Conservation (phyloP, 2,797 vertebrate species). For the Oreortyx pictus region DNA sequence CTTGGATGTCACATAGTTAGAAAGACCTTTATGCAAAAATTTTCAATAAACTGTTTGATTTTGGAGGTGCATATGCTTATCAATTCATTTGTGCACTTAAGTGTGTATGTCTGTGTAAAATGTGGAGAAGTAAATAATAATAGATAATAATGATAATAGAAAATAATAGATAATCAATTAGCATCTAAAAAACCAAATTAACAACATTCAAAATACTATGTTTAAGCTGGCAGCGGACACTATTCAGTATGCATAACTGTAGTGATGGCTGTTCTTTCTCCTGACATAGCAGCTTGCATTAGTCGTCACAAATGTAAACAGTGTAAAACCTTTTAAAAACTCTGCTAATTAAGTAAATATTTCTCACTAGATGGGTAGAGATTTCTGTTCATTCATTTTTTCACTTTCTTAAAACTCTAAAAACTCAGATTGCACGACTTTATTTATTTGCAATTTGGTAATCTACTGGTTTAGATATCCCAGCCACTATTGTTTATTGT, state of each 20-base stretch:
- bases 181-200: neutral
- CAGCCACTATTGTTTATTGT: neutral
- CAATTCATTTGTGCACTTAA: neutral
- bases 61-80: neutral
- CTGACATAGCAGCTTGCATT: neutral
- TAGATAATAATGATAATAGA: too few relatives aligned
- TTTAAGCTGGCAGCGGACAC: neutral
- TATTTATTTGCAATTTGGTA: neutral
- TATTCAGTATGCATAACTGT: neutral
- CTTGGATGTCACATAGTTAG: fast-evolving
- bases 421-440: fast-evolving
- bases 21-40: neutral
- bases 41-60: neutral
- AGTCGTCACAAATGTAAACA: neutral
- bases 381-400: neutral
- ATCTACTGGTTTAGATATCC: neutral
- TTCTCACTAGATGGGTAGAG: neutral
- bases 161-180: neutral
- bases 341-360: neutral
- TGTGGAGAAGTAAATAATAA: neutral
- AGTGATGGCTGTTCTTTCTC: neutral
- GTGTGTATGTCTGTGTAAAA: fast-evolving
- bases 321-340: neutral
- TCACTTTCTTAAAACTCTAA: neutral
- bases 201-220: neutral